Evolutionary conservation across 2,113 vertebrate species (phyloP).

Genomic region (Carlito syrichta): DNA sequence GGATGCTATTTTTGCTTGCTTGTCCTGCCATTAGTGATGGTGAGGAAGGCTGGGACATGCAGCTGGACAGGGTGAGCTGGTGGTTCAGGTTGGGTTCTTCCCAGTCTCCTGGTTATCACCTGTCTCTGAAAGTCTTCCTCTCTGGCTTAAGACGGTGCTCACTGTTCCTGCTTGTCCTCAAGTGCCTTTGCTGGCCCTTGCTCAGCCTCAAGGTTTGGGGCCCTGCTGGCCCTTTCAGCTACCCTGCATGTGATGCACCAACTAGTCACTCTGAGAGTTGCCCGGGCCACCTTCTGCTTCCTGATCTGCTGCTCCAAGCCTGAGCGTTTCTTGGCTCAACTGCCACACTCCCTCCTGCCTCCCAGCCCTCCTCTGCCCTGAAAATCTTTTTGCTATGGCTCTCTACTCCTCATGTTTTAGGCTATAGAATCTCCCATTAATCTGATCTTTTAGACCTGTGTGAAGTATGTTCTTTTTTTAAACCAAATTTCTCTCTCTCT

Average conservation of each 20-base stretch:
- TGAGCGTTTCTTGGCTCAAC: too few relatives aligned
- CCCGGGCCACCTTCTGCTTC: neutral
- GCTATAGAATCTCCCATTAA: neutral
- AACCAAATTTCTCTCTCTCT: neutral
- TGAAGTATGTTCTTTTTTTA: neutral
- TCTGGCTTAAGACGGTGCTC: fast-evolving
- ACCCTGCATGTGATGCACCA: fast-evolving
- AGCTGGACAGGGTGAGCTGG: neutral
- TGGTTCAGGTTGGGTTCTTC: neutral
- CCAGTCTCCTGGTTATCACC: neutral
- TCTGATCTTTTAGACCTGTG: neutral
- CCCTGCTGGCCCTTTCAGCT: fast-evolving
- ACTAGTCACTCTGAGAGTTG: fast-evolving
- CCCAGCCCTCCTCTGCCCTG: too few relatives aligned
- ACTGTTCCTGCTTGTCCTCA: neutral
- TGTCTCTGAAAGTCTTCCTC: neutral
- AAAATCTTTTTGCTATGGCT: neutral
- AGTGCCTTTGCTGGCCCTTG: neutral
- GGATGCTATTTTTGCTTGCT: neutral
- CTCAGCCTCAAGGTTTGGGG: neutral
- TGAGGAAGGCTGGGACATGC: neutral
- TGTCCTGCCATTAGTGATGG: neutral
- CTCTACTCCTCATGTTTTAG: neutral
- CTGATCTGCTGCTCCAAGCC: neutral
- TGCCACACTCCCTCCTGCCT: neutral